Conservation (phyloP, 2,797 vertebrate genomes). For the Cuculus canorus region DNA sequence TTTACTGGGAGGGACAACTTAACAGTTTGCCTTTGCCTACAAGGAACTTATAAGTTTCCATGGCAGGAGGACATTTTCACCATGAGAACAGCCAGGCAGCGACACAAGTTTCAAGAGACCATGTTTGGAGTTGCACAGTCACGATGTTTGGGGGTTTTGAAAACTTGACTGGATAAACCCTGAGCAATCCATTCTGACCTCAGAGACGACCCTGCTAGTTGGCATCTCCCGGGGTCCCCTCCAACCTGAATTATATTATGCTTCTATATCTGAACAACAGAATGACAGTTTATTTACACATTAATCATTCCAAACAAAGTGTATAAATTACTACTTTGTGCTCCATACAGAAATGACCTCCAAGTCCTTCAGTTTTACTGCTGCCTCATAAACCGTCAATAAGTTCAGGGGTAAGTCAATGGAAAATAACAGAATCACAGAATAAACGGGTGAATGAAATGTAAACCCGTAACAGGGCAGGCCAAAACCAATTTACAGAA, state of each 20-base stretch:
- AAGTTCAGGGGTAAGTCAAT: constrained; percentile 28
- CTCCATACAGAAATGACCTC: neutral
- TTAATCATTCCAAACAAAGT: neutral
- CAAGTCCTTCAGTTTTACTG: constrained; percentile 41
- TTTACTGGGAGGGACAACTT: neutral
- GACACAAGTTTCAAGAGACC: neutral
- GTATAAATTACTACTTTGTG: neutral
- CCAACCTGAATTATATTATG: neutral
- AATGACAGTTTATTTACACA: neutral
- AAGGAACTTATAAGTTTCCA: neutral
- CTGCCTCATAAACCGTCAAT: constrained; percentile 3
- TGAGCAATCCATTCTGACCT: neutral
- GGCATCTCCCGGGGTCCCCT: neutral
- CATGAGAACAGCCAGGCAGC: neutral
- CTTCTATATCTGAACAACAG: neutral
- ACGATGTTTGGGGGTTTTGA: neutral
- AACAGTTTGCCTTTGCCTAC: neutral
- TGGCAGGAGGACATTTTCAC: neutral
- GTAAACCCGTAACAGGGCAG: constrained; percentile 8
- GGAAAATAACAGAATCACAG: constrained; percentile 26
- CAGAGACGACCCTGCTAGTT: neutral
- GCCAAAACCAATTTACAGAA: constrained; percentile 36
- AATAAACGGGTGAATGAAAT: constrained; percentile 28
- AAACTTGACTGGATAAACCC: neutral
- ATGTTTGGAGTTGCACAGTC: neutral